Percentiles rank a stretch among this genome's conserved stretches.
Conservation (phyloP, 2,888 invertebrate species). For the Megaustenia siamemsis region DNA sequence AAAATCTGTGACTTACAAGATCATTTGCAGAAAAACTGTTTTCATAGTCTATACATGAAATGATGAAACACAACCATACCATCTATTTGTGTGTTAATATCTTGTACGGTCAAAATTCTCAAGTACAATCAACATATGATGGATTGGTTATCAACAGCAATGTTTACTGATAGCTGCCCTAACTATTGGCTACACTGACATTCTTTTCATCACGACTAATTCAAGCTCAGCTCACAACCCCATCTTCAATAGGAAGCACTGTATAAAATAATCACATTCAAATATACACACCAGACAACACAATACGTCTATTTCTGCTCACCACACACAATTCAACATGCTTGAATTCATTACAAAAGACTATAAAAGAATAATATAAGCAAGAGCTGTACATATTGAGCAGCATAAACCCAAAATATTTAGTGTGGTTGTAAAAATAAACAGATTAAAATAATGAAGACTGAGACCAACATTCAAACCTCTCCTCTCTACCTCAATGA, state of each 20-base stretch:
- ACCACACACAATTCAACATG: not conserved
- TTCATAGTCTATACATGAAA: not conserved
- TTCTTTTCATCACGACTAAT: not conserved
- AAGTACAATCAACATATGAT: not conserved
- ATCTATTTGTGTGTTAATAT: not conserved
- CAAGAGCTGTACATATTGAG: constrained; percentile 18
- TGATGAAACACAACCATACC: constrained; percentile 13
- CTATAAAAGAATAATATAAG: not conserved
- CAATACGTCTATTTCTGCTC: not conserved
- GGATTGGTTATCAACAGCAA: not conserved
- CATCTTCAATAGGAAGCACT: not conserved
- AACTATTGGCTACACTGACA: not conserved
- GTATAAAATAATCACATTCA: not conserved
- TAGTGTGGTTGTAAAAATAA: not conserved
- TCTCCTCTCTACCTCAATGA: no score
- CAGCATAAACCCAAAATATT: constrained; percentile 1
- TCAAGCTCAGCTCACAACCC: not conserved
- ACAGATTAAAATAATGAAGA: not conserved
- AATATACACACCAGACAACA: not conserved
- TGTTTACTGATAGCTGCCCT: not conserved
- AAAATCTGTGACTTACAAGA: no score
- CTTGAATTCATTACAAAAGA: not conserved
- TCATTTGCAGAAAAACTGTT: no score
- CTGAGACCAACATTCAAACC: no score
- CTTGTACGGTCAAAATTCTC: not conserved